phyloP scores from a whole-genome alignment of 53 echinoderm and acorn worm species.

The Mesocentrotus franciscanus region DNA sequence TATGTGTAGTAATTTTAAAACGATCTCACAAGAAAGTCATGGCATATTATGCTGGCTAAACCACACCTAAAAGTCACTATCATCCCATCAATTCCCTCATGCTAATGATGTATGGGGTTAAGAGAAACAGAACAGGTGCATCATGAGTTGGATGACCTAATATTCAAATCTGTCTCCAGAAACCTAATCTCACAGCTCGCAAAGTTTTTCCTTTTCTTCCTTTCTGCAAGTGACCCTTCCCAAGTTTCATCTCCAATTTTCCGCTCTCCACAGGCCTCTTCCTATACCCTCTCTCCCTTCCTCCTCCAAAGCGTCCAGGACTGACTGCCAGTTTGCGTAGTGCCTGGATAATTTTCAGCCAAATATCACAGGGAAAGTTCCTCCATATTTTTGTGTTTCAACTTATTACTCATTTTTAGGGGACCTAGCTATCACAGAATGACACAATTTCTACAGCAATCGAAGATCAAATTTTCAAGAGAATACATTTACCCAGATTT shows the following conservation, averaged over 20 bases:
- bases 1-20: not conserved
- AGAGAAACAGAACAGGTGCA: too few species aligned
- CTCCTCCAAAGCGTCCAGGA: not conserved
- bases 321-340: not conserved
- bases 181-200: not conserved
- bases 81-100: not conserved
- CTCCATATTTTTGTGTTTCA: too few species aligned
- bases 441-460: not conserved
- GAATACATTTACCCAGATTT: too few species aligned
- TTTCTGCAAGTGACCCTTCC: constrained; percentile 45
- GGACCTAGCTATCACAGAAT: not conserved
- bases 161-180: not conserved
- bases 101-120: not conserved
- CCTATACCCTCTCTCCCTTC: constrained; percentile 10
- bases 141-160: constrained; percentile 22
- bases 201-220: constrained; percentile 22
- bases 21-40: not conserved
- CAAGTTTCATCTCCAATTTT: constrained; percentile 3
- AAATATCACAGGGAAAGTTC: not conserved
- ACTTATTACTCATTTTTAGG: not conserved
- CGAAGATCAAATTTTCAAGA: too few species aligned
- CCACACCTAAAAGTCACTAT: not conserved
- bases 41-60: not conserved
- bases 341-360: not conserved
- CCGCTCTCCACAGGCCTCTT: not conserved